These are phyloP conservation scores for Molanna angustata DNA, from an alignment of 2,888 invertebrate species.

Conservation along the genomic window DNA sequence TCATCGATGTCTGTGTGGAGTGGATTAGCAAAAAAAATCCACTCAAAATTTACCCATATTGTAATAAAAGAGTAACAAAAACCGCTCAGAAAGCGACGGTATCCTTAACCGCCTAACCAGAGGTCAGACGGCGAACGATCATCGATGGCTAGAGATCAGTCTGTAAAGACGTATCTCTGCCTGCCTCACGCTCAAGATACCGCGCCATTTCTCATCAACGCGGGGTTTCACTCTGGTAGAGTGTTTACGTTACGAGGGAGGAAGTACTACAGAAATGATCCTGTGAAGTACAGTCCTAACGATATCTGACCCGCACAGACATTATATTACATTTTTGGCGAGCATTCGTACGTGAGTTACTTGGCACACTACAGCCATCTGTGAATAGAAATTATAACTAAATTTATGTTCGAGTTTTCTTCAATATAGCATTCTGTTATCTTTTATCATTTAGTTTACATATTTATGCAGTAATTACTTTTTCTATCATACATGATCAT, in stretches of 20 bases:
- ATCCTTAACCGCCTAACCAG: conserved; percentile 15
- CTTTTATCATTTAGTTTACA: too few species aligned
- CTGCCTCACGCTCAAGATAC: conserved; percentile 35
- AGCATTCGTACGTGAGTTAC: not conserved
- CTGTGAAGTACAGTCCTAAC: conserved; percentile 33
- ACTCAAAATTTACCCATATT: too few species aligned
- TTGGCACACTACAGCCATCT: not conserved
- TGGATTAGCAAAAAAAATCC: too few species aligned
- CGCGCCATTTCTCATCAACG: conserved; percentile 35
- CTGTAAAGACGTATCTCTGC: too few species aligned
- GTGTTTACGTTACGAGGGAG: conserved; percentile 29
- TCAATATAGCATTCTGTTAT: too few species aligned
- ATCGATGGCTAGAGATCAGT: conserved; percentile 25
- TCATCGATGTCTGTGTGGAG: too few species aligned
- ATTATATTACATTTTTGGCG: not conserved
- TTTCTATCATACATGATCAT: too few species aligned
- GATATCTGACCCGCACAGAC: not conserved
- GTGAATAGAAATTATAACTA: too few species aligned
- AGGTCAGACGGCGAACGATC: conserved; percentile 27
- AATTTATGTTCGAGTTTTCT: too few species aligned
- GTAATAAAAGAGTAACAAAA: too few species aligned
- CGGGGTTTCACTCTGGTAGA: conserved; percentile 30
- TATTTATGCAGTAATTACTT: too few species aligned
- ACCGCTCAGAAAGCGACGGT: conserved; percentile 31
- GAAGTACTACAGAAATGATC: conserved; percentile 34